These are phyloP conservation scores for Diachasma alloeum DNA, from an alignment of 1,140 invertebrate species.

Conservation along the genomic window DNA sequence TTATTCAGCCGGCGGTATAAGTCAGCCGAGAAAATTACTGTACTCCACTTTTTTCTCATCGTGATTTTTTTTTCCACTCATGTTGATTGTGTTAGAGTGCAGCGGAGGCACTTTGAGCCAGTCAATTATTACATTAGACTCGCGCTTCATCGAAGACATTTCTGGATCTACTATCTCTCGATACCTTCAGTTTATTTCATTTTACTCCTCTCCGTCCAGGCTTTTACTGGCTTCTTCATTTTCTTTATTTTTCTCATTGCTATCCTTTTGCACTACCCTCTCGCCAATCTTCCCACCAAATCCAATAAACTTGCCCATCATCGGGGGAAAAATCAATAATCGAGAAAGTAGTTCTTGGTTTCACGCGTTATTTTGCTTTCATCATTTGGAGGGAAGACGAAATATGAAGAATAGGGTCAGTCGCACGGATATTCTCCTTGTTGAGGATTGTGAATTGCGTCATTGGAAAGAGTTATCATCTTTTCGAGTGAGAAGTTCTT, in stretches of 20 bases:
- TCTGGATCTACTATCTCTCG: background rate
- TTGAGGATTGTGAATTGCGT: too few species aligned
- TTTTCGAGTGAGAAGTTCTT: too few species aligned
- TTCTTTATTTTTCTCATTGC: background rate
- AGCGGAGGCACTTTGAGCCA: background rate
- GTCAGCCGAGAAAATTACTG: background rate
- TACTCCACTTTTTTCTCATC: background rate
- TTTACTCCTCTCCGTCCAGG: background rate
- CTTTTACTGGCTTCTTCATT: background rate
- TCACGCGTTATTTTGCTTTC: background rate
- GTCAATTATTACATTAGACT: constrained; percentile 33
- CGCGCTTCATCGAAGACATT: constrained; percentile 7
- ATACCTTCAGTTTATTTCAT: background rate
- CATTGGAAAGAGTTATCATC: too few species aligned
- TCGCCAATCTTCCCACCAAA: background rate
- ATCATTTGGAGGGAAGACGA: background rate
- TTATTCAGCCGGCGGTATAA: background rate
- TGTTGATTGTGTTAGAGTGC: background rate
- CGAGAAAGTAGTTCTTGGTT: background rate
- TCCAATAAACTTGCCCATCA: background rate
- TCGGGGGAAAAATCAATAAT: background rate
- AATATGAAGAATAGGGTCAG: too few species aligned
- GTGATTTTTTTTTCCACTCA: background rate
- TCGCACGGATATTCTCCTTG: too few species aligned
- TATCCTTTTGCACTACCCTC: background rate